Conservation (phyloP, 2,888 invertebrate genomes). For the Meganola albula region DNA sequence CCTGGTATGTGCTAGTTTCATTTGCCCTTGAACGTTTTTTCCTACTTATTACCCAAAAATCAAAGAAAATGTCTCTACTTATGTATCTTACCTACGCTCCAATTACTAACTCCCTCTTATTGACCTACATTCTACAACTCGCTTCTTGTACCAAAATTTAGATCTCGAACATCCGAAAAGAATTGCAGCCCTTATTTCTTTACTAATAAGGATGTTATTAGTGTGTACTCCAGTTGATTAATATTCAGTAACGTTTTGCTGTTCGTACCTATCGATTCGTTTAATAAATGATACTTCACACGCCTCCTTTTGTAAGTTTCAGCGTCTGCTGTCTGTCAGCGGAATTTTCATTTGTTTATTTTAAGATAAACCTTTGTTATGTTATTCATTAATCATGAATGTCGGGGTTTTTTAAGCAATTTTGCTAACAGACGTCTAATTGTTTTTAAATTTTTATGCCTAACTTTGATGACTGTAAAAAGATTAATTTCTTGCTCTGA, state of each 20-base stretch:
- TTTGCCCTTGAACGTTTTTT: too few species aligned
- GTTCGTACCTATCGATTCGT: slow-evolving; percentile 41
- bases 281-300: slow-evolving; percentile 36
- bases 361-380: slow-evolving; percentile 4
- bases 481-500: too few species aligned
- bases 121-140: slow-evolving; percentile 43
- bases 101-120: slow-evolving; percentile 40
- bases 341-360: slow-evolving; percentile 12
- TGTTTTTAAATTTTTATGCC: too few species aligned
- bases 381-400: too few species aligned
- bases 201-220: slow-evolving; percentile 30
- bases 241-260: slow-evolving; percentile 40
- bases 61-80: too few species aligned
- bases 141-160: slow-evolving; percentile 30
- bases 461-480: too few species aligned
- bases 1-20: too few species aligned
- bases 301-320: slow-evolving; percentile 25
- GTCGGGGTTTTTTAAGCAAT: too few species aligned
- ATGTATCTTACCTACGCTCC: slow-evolving; percentile 40
- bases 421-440: too few species aligned
- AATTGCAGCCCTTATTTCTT: slow-evolving; percentile 26
- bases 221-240: slow-evolving; percentile 29
- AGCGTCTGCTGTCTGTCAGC: slow-evolving; percentile 13
- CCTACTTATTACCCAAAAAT: too few species aligned
- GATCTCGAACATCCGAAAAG: slow-evolving; percentile 31